phyloP scores from a whole-genome alignment of 2,113 vertebrate genomes.

The Ahaetulla prasina region DNA sequence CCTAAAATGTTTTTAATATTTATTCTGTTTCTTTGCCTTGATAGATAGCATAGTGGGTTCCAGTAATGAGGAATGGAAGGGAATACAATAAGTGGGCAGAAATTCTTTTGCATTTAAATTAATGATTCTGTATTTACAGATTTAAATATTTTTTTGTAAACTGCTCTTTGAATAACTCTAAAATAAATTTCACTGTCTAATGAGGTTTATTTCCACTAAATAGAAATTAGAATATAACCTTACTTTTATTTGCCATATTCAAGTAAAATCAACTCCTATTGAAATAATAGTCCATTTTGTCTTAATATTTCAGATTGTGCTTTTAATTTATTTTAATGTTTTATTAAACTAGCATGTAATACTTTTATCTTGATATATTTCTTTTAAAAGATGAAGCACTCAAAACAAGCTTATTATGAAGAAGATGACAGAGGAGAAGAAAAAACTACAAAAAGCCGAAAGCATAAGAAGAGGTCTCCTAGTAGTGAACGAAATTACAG shows the following conservation, averaged over 20 bases:
- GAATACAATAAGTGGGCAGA: background rate
- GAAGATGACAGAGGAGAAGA: slow-evolving; percentile 78
- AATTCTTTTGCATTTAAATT: background rate
- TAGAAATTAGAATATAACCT: background rate
- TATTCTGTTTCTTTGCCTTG: background rate
- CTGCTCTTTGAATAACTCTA: background rate
- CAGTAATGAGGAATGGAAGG: background rate
- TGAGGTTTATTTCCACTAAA: background rate
- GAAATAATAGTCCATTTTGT: background rate
- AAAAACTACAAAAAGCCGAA: slow-evolving; percentile 76
- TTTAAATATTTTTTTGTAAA: background rate
- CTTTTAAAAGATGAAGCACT: slow-evolving; percentile 81
- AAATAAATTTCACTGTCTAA: background rate
- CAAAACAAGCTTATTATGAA: slow-evolving; percentile 76
- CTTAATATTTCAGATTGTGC: background rate
- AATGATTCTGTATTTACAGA: background rate
- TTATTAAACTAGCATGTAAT: background rate
- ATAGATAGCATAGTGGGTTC: background rate
- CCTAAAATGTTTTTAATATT: background rate
- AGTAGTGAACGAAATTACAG: slow-evolving; percentile 88
- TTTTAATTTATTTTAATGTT: background rate
- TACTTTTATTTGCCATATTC: background rate
- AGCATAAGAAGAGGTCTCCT: slow-evolving; percentile 77
- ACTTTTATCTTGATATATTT: slow-evolving; percentile 19
- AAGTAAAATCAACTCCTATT: background rate